phyloP scores from a whole-genome alignment of 2,113 vertebrate species.

The Oenanthe melanoleuca region DNA sequence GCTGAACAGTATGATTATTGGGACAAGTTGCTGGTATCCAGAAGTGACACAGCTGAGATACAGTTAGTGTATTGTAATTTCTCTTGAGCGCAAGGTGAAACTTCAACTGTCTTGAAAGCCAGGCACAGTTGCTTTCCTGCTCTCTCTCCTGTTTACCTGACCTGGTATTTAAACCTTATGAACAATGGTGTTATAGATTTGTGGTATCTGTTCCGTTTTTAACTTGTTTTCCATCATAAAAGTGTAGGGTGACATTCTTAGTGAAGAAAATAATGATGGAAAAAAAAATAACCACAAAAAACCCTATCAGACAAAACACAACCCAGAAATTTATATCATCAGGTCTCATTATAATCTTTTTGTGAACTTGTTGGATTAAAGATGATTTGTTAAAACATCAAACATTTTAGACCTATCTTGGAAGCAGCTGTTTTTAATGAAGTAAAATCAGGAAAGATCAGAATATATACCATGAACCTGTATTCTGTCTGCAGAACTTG shows the following conservation, averaged over 20 bases:
- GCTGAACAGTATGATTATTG: not conserved
- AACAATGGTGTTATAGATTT: not conserved
- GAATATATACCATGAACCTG: rapidly evolving
- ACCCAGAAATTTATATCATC: not conserved
- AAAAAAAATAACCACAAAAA: not conserved
- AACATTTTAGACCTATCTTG: not conserved
- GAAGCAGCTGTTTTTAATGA: not conserved
- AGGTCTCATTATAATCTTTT: not conserved
- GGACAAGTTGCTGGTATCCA: not conserved
- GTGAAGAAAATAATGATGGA: not conserved
- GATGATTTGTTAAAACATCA: not conserved
- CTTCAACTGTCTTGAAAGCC: not conserved
- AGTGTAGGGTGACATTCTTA: not conserved
- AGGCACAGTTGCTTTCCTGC: not conserved
- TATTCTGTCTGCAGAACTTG: not conserved
- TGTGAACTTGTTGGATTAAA: not conserved
- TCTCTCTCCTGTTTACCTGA: not conserved
- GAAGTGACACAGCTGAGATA: not conserved
- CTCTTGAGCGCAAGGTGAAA: not conserved
- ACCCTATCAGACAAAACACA: not conserved
- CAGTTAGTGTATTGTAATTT: not conserved
- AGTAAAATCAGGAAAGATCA: not conserved
- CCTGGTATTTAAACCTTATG: not conserved
- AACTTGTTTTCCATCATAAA: not conserved
- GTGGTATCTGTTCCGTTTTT: not conserved